Evolutionary conservation across 2,888 invertebrate genomes (phyloP), one percentile per base, ranked within the genome.

Genomic region (Pyralis farinalis): DNA sequence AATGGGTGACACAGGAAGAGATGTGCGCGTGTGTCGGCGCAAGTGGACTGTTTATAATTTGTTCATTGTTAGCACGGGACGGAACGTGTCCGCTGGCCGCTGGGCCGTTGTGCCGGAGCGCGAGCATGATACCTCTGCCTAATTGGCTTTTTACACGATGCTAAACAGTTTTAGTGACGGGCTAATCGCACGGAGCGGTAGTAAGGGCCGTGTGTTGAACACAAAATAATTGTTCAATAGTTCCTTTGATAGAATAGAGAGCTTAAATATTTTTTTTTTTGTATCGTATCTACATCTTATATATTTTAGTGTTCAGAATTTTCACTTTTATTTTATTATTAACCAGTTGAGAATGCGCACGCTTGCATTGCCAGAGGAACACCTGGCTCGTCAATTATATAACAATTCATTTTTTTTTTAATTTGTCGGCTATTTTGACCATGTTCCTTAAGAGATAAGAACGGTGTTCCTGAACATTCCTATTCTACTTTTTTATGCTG

Each of bases 31-130:
- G 80, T 82, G 77, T 81, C 76, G 80, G 70, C 68, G 80, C 84
- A 84, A 87, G 86, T 86, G 85, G 79, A 81, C 83, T 88, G 88
- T 86, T 86, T 86, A 88, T 87, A 87, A 88, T 88, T 86, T 83
- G 86, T 81, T 65, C 75, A 84, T 87, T 88, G 86, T 87, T 67
- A 58, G 47, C 60, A 55, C 55, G 67, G 73, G 77, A 79, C 74
- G 74, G 74, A 78, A 76, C 79, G 81, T 78, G 81, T 69, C 75
- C 73, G 67, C 60, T 56, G 59, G 51, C 58, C 57, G 67, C 51
- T 47, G 44, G 37, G 58, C 71, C 43, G 75, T 86, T 86, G 84
- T 80, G 59, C 62, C 58, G 51, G 53, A 43, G 51, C 60, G 59
- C 60, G 63, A 63, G 68, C 63, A 62, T 66, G 66, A 69, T 76